These are phyloP conservation scores for Crossocerus cetratus DNA, from an alignment of 2,888 invertebrate species.

Conservation along the genomic window DNA sequence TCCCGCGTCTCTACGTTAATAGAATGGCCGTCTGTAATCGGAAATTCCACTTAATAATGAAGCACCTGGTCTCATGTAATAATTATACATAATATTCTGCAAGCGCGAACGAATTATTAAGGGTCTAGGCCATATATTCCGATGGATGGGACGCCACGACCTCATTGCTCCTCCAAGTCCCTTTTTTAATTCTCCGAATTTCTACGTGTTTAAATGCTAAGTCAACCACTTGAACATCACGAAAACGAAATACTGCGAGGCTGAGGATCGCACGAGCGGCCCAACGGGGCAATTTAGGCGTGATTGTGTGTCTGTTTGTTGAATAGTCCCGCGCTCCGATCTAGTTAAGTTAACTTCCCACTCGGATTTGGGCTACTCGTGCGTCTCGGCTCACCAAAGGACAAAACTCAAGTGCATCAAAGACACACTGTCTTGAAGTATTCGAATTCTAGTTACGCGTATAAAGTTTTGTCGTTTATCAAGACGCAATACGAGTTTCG, in stretches of 20 bases:
- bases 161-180: slow-evolving; percentile 55
- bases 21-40: slow-evolving; percentile 11
- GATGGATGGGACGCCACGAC: slow-evolving; percentile 40
- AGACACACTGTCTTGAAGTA: slow-evolving; percentile 11
- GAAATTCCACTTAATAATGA: too few species aligned
- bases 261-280: not conserved
- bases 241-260: slow-evolving; percentile 1
- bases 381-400: not conserved
- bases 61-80: not conserved
- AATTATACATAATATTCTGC: not conserved
- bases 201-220: slow-evolving; percentile 73
- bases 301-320: slow-evolving; percentile 9
- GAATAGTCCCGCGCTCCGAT: too few species aligned
- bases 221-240: slow-evolving; percentile 26
- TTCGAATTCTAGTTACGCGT: slow-evolving; percentile 48
- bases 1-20: slow-evolving; percentile 25
- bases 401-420: not conserved
- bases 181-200: slow-evolving; percentile 71
- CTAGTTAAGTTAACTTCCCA: too few species aligned
- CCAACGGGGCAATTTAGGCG: slow-evolving; percentile 13
- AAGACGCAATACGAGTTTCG: slow-evolving; percentile 61
- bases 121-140: slow-evolving; percentile 28
- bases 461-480: slow-evolving; percentile 50
- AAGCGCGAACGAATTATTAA: not conserved
- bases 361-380: too few species aligned